Conservation (phyloP, 2,113 vertebrate species). For the Prochilodus magdalenae region DNA sequence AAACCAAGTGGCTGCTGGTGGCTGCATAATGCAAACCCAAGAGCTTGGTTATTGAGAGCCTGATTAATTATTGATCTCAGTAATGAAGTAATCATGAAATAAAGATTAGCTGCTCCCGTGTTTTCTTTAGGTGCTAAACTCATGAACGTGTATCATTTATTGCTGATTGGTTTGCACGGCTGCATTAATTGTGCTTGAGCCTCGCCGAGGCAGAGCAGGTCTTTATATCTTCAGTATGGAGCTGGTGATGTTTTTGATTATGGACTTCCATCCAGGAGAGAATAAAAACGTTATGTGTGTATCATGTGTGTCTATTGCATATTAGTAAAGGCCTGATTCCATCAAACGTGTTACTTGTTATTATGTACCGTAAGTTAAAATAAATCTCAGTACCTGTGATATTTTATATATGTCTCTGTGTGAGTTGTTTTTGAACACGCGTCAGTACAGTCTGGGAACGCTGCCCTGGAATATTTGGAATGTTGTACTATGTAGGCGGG, state of each 20-base stretch:
- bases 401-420: neutral
- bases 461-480: slow-evolving; percentile 9
- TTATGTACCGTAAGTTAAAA: neutral
- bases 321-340: neutral
- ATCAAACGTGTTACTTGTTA: neutral
- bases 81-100: slow-evolving; percentile 19
- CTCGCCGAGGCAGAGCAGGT: neutral
- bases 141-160: neutral
- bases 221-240: neutral
- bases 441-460: neutral
- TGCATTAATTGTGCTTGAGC: neutral
- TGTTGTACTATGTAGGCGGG: neutral
- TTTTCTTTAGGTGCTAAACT: slow-evolving; percentile 6
- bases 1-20: neutral
- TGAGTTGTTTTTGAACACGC: neutral
- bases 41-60: neutral
- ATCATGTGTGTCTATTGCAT: neutral
- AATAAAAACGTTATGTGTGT: neutral
- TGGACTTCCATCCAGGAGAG: neutral
- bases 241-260: neutral
- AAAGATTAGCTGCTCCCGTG: neutral
- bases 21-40: slow-evolving; percentile 9
- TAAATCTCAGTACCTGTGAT: neutral
- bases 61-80: slow-evolving; percentile 36
- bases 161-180: neutral